Evolutionary conservation across 2,888 invertebrate species (phyloP).

Genomic region (Allygus modestus): DNA sequence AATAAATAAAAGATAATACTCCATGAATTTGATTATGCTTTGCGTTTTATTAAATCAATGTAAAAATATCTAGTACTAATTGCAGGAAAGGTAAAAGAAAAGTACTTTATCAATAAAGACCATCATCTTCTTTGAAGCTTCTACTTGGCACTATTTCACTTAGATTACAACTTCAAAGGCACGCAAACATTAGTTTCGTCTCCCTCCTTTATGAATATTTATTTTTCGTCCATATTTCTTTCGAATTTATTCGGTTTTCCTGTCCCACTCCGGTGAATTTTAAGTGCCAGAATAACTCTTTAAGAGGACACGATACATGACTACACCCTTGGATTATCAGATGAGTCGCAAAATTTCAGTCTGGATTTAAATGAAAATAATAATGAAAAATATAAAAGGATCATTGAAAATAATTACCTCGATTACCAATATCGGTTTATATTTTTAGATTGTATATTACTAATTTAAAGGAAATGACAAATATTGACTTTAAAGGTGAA

Average conservation of each 20-base stretch:
- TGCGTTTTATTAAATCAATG: neutral
- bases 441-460: too few relatives aligned
- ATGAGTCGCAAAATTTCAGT: too few relatives aligned
- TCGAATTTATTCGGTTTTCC: neutral
- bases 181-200: neutral
- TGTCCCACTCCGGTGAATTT: too few relatives aligned
- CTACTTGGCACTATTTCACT: neutral
- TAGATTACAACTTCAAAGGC: constrained; percentile 15
- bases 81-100: neutral
- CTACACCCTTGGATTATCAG: too few relatives aligned
- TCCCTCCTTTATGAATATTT: neutral
- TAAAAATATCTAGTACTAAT: neutral
- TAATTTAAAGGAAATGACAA: too few relatives aligned
- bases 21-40: neutral
- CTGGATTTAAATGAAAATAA: too few relatives aligned
- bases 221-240: neutral
- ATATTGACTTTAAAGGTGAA: neutral
- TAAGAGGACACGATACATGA: too few relatives aligned
- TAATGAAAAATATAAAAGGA: too few relatives aligned
- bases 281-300: too few relatives aligned
- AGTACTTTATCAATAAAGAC: neutral
- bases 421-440: too few relatives aligned
- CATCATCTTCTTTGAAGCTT: neutral
- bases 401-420: too few relatives aligned
- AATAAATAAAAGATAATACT: too few relatives aligned